Base-by-base conservation (phyloP, 2,797 vertebrate species). In the Galago senegalensis region DNA sequence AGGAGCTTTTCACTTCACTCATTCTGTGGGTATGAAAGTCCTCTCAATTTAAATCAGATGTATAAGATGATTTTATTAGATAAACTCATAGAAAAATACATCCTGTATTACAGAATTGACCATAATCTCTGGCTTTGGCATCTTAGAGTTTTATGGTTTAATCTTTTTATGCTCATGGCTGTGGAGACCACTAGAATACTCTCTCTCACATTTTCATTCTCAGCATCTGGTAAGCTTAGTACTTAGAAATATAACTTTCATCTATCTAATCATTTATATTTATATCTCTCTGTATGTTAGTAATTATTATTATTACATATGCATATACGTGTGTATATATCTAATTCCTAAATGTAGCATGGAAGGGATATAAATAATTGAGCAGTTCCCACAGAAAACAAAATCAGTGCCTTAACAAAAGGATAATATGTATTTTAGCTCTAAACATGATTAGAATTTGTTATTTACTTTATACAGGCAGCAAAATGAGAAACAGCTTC, bases 401-500 rank as follows among this genome's bases (percentile, higher is more conserved):
- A 58, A 97, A 75, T 34, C 17, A 87, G 31, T 46, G 12, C 16
- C 69, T 89, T 95, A 56, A 84, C 34, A 84, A 87, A 95, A 93
- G 43, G 20, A 63, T 70, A 83, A 83, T 82, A 75, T 70, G 5
- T 46, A 27, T 93, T 95, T 92, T 91, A 70, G 49, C 31, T 82
- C 37, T 92, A 90, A 95, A 92, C 49, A 70, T 92, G 76, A 90
- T 69, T 58, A 56, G 82, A 90, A 79, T 93, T 85, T 76, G 40
- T 67, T 94, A 86, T 63, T 94, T 80, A 81, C 58, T 92, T 77
- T 76, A 63, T 20, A 97, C 63, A 92, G 43, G n/a, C 31, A 92
- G 46, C 16, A 69, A 93, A 95, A 88, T 86, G 37, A 97, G 27
- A 8, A 79, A 82, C 2, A 53, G 43, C 43, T 93, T 14, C 49